phyloP scores from a whole-genome alignment of 1,140 invertebrate species.

The Lepidostoma basale region DNA sequence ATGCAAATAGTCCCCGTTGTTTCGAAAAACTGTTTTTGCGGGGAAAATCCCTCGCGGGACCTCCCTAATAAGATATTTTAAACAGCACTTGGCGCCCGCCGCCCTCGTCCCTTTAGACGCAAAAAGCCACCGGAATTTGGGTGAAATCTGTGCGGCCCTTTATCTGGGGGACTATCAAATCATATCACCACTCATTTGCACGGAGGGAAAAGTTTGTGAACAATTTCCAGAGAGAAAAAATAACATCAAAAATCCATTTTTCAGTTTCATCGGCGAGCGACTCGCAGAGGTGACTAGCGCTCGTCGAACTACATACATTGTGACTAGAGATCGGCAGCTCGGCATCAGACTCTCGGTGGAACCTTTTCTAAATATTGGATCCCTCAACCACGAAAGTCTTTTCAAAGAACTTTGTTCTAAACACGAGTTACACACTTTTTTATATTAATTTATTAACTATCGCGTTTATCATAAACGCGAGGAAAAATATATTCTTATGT shows the following conservation, averaged over 20 bases:
- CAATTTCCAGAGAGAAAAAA: slow-evolving; percentile 41
- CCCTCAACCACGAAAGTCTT: no score
- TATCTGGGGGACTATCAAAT: slow-evolving; percentile 42
- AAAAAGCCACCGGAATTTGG: not conserved
- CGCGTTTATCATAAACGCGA: no score
- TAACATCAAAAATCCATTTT: slow-evolving; percentile 47
- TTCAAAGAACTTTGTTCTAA: no score
- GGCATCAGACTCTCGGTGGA: no score
- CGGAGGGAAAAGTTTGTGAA: slow-evolving; percentile 36
- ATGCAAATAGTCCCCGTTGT: slow-evolving; percentile 25
- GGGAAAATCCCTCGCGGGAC: slow-evolving; percentile 18
- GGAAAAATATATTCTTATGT: no score
- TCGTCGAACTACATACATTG: no score
- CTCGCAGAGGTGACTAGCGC: slow-evolving; percentile 32
- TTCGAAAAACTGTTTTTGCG: not conserved
- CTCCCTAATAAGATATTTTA: slow-evolving; percentile 23
- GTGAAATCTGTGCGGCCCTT: slow-evolving; percentile 21
- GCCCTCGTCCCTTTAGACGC: not conserved
- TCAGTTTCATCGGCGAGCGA: slow-evolving; percentile 41
- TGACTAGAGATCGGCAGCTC: no score
- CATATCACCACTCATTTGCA: slow-evolving; percentile 44
- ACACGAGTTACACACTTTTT: no score
- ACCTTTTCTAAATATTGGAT: no score
- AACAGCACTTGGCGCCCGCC: slow-evolving; percentile 2
- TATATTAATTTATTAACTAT: no score